Conservation (phyloP, 1,140 invertebrate species). For the Chrysoperla carnea region DNA sequence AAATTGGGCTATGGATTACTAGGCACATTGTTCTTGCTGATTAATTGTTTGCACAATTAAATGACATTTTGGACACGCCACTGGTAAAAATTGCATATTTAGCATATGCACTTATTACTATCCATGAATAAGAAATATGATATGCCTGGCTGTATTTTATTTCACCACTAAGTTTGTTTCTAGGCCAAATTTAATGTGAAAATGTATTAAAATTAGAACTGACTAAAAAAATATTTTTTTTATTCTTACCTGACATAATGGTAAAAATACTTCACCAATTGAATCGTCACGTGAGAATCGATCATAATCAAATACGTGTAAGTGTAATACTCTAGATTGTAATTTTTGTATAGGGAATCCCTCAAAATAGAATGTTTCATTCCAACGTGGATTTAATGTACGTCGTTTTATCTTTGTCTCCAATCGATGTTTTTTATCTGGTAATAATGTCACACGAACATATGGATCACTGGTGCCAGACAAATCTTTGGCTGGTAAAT, state of each 20-base stretch:
- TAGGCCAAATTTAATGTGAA: too few relatives aligned
- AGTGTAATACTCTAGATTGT: constrained; percentile 76
- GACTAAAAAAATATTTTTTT: too few relatives aligned
- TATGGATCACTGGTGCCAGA: constrained; percentile 89
- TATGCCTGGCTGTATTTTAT: too few relatives aligned
- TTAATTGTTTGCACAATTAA: too few relatives aligned
- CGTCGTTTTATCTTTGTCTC: constrained; percentile 93
- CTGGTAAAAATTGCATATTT: too few relatives aligned
- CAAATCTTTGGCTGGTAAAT: constrained; percentile 84
- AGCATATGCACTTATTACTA: too few relatives aligned
- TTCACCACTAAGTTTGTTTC: too few relatives aligned
- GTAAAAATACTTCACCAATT: constrained; percentile 89
- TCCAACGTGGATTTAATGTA: constrained; percentile 92
- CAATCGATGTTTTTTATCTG: constrained; percentile 90
- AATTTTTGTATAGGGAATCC: constrained; percentile 87
- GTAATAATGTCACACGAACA: constrained; percentile 78
- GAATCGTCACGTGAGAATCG: constrained; percentile 88
- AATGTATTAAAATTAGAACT: too few relatives aligned
- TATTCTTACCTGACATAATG: constrained; percentile 63
- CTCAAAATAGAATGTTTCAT: constrained; percentile 96
- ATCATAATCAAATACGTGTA: constrained; percentile 93
- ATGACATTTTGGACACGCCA: too few relatives aligned
- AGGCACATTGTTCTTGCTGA: too few relatives aligned
- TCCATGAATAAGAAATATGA: too few relatives aligned
- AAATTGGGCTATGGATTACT: too few relatives aligned